These are phyloP conservation scores for Gymnosoma rotundatum DNA, from an alignment of 2,888 invertebrate genomes.

Conservation along the genomic window DNA sequence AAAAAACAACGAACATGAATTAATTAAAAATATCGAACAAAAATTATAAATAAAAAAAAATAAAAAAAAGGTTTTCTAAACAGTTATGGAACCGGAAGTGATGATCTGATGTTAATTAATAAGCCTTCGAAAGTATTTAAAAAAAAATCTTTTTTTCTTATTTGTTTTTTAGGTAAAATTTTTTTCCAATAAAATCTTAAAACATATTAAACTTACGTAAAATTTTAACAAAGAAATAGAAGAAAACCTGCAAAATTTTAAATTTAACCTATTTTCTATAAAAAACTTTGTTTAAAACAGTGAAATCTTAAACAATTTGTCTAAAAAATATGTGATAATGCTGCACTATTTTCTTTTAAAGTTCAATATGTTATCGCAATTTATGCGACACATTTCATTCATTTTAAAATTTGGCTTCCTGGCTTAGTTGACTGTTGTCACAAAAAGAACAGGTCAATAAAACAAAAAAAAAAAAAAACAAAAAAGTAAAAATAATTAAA, in stretches of 20 bases:
- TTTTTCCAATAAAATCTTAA: neutral
- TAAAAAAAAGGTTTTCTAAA: neutral
- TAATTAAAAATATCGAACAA: neutral
- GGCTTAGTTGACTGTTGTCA: slow-evolving; percentile 18
- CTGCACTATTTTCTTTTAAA: slow-evolving; percentile 65
- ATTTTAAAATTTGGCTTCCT: slow-evolving; percentile 51
- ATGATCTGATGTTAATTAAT: slow-evolving; percentile 43
- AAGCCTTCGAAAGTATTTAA: neutral
- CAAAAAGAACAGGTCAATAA: slow-evolving; percentile 47
- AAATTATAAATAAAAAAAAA: slow-evolving; percentile 8
- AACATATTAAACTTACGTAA: no score
- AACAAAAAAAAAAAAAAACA: slow-evolving; percentile 2
- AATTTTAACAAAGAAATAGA: no score
- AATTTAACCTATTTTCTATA: neutral
- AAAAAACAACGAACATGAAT: slow-evolving; percentile 7
- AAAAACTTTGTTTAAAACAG: slow-evolving; percentile 11
- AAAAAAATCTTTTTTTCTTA: neutral
- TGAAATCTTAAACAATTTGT: slow-evolving; percentile 27
- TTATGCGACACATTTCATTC: slow-evolving; percentile 31
- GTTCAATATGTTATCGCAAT: slow-evolving; percentile 73
- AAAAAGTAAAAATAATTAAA: slow-evolving; percentile 27
- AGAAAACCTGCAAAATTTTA: no score
- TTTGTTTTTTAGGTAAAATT: neutral
- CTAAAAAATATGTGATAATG: slow-evolving; percentile 71
- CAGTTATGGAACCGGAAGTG: slow-evolving; percentile 68